Conservation (phyloP, 2,113 vertebrate species). For the Tupaia tana region DNA sequence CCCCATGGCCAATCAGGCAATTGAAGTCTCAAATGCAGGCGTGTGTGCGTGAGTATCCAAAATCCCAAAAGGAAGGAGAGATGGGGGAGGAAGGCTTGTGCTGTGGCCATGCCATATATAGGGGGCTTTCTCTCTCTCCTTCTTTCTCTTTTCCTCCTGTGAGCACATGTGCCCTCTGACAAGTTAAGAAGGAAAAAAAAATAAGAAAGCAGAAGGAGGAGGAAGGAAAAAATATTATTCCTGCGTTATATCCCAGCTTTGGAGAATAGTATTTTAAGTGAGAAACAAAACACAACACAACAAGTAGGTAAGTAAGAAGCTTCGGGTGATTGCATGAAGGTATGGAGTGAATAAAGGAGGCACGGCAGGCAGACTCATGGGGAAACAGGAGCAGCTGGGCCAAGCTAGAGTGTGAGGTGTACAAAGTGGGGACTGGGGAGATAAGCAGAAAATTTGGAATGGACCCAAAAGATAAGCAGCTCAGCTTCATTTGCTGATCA, state of each 20-base stretch:
- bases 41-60: too few relatives aligned
- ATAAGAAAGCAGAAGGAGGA: too few relatives aligned
- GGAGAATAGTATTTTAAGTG: background rate
- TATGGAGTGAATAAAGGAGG: background rate
- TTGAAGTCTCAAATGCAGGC: too few relatives aligned
- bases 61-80: too few relatives aligned
- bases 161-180: too few relatives aligned
- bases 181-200: too few relatives aligned
- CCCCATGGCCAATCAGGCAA: too few relatives aligned
- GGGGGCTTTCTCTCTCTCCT: too few relatives aligned
- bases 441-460: conserved; percentile 12
- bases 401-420: background rate
- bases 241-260: background rate
- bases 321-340: background rate
- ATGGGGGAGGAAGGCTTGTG: too few relatives aligned
- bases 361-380: background rate
- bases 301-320: background rate
- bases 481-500: background rate
- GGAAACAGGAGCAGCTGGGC: background rate
- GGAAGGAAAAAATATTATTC: too few relatives aligned
- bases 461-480: background rate
- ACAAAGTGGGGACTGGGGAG: background rate
- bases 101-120: too few relatives aligned
- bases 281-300: background rate
- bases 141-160: too few relatives aligned